Conservation (phyloP, 2,113 vertebrate genomes). For the Cephalopholis sonnerati region DNA sequence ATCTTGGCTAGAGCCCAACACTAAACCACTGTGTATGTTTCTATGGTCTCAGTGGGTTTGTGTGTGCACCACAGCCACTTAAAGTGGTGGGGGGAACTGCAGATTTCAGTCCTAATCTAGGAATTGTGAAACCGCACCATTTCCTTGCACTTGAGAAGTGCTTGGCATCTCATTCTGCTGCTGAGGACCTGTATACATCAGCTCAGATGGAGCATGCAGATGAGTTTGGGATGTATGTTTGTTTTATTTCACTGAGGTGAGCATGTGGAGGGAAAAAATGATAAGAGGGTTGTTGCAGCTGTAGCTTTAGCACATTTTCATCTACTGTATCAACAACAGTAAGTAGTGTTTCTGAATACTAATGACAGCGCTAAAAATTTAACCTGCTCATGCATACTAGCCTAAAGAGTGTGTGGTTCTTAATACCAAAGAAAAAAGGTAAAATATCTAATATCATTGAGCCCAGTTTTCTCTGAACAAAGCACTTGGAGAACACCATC, state of each 20-base stretch:
- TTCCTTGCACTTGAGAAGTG: slow-evolving; percentile 75
- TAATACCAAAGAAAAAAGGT: neutral
- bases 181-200: slow-evolving; percentile 54
- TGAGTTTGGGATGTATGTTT: slow-evolving; percentile 53
- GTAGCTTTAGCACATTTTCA: slow-evolving; percentile 23
- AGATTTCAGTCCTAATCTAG: slow-evolving; percentile 85
- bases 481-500: neutral
- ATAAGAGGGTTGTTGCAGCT: slow-evolving; percentile 6
- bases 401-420: neutral
- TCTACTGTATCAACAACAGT: slow-evolving; percentile 4
- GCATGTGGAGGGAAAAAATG: slow-evolving; percentile 17
- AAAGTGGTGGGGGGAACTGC: slow-evolving; percentile 75
- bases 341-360: neutral
- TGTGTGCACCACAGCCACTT: slow-evolving; percentile 85
- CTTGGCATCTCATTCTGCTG: slow-evolving; percentile 62
- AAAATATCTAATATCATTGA: neutral
- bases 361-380: neutral
- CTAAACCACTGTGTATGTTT: slow-evolving; percentile 87
- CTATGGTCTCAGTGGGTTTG: slow-evolving; percentile 84
- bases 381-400: neutral
- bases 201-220: slow-evolving; percentile 53
- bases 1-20: slow-evolving; percentile 84
- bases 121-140: slow-evolving; percentile 86
- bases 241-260: slow-evolving; percentile 37
- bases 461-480: neutral